Evolutionary conservation across 2,113 vertebrate species (phyloP).

Genomic region (Nematolebias whitei): DNA sequence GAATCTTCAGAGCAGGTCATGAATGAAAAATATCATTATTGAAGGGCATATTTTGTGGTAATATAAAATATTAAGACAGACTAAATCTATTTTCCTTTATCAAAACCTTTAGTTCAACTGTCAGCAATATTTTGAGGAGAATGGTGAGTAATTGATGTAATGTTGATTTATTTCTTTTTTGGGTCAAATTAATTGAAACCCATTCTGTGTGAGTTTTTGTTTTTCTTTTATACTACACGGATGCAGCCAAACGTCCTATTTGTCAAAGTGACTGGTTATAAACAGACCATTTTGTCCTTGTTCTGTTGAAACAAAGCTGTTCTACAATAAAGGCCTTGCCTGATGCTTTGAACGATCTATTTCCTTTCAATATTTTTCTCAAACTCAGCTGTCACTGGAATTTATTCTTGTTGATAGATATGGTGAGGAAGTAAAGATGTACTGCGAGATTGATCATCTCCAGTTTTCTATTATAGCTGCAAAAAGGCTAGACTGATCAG

Average conservation of each 20-base stretch:
- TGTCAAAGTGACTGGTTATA: slow-evolving; percentile 3
- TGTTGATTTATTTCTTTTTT: background rate
- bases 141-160: slow-evolving; percentile 9
- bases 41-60: background rate
- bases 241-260: slow-evolving; percentile 12
- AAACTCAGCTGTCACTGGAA: slow-evolving; percentile 37
- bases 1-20: background rate
- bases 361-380: slow-evolving; percentile 47
- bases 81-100: slow-evolving; percentile 4
- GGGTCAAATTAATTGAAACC: slow-evolving; percentile 23
- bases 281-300: slow-evolving; percentile 22
- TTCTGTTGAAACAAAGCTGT: slow-evolving; percentile 37
- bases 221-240: slow-evolving; percentile 23
- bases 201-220: slow-evolving; percentile 21
- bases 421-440: slow-evolving; percentile 22
- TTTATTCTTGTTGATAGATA: slow-evolving; percentile 53
- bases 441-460: slow-evolving; percentile 39
- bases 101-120: slow-evolving; percentile 5
- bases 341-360: slow-evolving; percentile 48
- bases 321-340: slow-evolving; percentile 21
- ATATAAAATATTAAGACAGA: background rate
- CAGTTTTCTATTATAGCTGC: slow-evolving; percentile 28
- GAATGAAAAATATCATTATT: background rate
- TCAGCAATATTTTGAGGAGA: slow-evolving; percentile 16
- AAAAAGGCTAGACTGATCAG: slow-evolving; percentile 16